Base-by-base conservation (phyloP, 2,888 invertebrate genomes). In the Perizoma affinitatum region DNA sequence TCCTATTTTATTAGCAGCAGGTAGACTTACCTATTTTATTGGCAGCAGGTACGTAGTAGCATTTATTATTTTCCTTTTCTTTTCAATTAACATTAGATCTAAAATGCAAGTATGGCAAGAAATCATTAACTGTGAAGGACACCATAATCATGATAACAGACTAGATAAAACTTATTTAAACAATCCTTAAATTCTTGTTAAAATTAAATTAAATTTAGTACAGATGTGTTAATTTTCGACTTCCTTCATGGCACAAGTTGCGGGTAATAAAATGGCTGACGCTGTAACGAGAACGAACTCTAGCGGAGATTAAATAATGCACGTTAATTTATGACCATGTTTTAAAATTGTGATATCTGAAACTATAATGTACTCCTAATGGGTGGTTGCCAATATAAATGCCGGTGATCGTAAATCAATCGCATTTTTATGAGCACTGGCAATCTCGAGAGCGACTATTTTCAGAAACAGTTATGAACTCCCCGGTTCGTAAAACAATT, bases 401-500 rank as follows among this genome's bases (percentile, higher is more conserved):
- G 78, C 78, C 77, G 74, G 54, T 64, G 71, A 71, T 66, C 66
- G 78, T 87, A 87, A 86, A 88, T 87, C 86, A 86, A 83, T 79
- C 74, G 68, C 69, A 83, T 86, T 87, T 87, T 88, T 88, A 87
- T 83, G 82, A 82, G 80, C 79, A 77, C 80, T 79, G 79, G 79
- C 79, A 78, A 79, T 67, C 75, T 79, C 71, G 74, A 78, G 77
- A 78, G 70, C 59, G 68, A 78, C 75, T 88, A 86, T 87, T 87
- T 86, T 80, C 67, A 76, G 81, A 71, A 63, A 66, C 82, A 72
- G 82, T 83, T 83, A 83, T 84, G 82, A 81, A 83, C 76, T 83
- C 79, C 68, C 70, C 80, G 78, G 83, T 83, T 81, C 80, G 74
- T 84, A 83, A 85, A 85, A 80, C 76, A 76, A 78, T 78, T 74